Evolutionary conservation across 2,888 invertebrate species (phyloP).

Genomic region (Parnassius orleans): DNA sequence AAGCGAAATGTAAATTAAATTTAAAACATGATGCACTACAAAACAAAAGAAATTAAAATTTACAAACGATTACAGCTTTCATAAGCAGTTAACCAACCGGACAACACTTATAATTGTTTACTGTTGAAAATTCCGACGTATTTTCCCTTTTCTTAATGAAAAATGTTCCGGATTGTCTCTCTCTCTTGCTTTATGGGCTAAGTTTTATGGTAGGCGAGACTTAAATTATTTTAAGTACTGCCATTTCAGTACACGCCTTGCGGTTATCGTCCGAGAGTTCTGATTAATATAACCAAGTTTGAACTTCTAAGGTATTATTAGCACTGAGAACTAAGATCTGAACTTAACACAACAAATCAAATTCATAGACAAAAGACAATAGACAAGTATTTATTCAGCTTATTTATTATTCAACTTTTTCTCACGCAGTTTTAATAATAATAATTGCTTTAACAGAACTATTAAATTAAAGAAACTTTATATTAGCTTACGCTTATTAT

Average conservation of each 20-base stretch:
- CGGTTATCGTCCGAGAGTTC: conserved; percentile 20
- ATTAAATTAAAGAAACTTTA: no score
- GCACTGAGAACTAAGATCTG: neutral
- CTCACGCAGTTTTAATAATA: no score
- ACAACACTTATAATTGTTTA: conserved; percentile 27
- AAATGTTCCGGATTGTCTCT: conserved; percentile 19
- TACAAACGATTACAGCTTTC: conserved; percentile 4
- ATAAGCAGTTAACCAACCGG: conserved; percentile 11
- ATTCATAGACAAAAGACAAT: neutral
- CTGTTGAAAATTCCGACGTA: conserved; percentile 15
- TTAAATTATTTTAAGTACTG: conserved; percentile 27
- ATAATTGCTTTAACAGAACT: no score
- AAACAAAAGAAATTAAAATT: conserved; percentile 10
- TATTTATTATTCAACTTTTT: no score
- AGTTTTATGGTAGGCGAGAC: conserved; percentile 21
- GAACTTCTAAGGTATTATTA: conserved; percentile 9
- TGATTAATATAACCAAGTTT: conserved; percentile 16
- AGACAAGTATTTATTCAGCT: no score
- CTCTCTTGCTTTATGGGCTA: conserved; percentile 21
- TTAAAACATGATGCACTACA: neutral
- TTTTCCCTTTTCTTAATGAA: conserved; percentile 22
- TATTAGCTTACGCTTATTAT: no score
- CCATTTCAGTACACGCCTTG: conserved; percentile 18
- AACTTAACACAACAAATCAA: conserved; percentile 4
- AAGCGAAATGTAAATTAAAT: neutral